Evolutionary conservation across 2,888 invertebrate genomes (phyloP).

Genomic region (Ormyrus nitidulus): DNA sequence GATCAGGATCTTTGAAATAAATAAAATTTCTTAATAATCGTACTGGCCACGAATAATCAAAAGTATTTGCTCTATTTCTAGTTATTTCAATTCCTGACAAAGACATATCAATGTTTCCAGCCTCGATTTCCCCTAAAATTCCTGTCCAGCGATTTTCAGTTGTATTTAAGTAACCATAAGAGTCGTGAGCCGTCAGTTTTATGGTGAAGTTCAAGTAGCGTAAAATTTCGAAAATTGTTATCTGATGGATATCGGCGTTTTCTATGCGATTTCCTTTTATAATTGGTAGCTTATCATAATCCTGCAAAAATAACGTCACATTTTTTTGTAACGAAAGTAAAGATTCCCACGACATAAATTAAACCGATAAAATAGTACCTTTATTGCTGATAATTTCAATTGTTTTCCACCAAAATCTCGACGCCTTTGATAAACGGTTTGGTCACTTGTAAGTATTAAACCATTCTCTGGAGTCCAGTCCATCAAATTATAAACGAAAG

Average conservation of each 20-base stretch:
- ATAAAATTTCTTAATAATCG: not conserved
- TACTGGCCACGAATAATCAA: slow-evolving; percentile 10
- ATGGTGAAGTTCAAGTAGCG: not conserved
- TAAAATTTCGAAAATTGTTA: not conserved
- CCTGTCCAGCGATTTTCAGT: slow-evolving; percentile 1
- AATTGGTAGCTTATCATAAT: not conserved
- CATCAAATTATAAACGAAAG: not conserved
- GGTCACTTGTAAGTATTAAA: not conserved
- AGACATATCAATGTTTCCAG: not conserved
- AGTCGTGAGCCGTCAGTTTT: not conserved
- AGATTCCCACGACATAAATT: not conserved
- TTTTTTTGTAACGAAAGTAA: no score
- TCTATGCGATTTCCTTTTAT: not conserved
- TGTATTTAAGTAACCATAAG: not conserved
- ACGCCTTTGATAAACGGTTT: not conserved
- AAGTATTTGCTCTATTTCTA: not conserved
- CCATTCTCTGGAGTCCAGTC: not conserved
- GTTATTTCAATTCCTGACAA: not conserved
- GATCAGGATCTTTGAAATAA: slow-evolving; percentile 1
- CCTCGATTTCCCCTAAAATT: not conserved
- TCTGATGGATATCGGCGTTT: not conserved
- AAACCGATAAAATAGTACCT: not conserved
- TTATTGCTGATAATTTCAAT: not conserved
- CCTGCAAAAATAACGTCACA: not conserved
- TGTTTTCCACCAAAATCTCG: not conserved